These are phyloP conservation scores for Poecilobothrus nobilitatus DNA, from an alignment of 2,888 invertebrate genomes.

Conservation along the genomic window DNA sequence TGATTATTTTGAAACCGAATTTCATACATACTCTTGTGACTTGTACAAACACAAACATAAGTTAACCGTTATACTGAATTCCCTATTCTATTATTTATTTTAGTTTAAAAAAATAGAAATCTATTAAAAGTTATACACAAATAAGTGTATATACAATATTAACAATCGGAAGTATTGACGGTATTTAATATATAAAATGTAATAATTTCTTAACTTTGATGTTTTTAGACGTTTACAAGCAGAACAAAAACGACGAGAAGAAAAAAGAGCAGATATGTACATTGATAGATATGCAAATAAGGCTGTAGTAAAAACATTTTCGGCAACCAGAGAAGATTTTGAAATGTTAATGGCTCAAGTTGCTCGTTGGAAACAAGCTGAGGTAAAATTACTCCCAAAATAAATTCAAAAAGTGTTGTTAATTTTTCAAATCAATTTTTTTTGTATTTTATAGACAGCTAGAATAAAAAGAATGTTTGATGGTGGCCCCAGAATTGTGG, in stretches of 20 bases:
- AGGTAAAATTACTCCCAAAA: conserved; percentile 23
- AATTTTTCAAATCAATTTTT: not conserved
- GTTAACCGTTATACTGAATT: no score
- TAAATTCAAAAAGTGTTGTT: not conserved
- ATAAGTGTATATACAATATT: no score
- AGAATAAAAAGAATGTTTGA: conserved; percentile 56
- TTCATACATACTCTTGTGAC: no score
- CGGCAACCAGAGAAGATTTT: conserved; percentile 62
- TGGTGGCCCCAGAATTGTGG: conserved; percentile 61
- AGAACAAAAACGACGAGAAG: conserved; percentile 47
- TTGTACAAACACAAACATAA: no score
- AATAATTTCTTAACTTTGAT: not conserved
- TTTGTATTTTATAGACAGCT: conserved; percentile 46
- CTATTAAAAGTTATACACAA: no score
- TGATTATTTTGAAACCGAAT: no score
- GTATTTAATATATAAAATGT: no score
- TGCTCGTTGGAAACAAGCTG: conserved; percentile 39
- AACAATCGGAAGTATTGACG: no score
- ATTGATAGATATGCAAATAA: conserved; percentile 50
- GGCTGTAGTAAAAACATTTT: conserved; percentile 59
- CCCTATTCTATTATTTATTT: no score
- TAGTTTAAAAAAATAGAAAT: no score
- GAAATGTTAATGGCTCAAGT: conserved; percentile 57
- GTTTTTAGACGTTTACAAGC: conserved; percentile 45
- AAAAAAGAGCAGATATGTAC: conserved; percentile 44